These are phyloP conservation scores for Drosophila kanapiae DNA, from an alignment of 1,140 invertebrate genomes.

Conservation along the genomic window DNA sequence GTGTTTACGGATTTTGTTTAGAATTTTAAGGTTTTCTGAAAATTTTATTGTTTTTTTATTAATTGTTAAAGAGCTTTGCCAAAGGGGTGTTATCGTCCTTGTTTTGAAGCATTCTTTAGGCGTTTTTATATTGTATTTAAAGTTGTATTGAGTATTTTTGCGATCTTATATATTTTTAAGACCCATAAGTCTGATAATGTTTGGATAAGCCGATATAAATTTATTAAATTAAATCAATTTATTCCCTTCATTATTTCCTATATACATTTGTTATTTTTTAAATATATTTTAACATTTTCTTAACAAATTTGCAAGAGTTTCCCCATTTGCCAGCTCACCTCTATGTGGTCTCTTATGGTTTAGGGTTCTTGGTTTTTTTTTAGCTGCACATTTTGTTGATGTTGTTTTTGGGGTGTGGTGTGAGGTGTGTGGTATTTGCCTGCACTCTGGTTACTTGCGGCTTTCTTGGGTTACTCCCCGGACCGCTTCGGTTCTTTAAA, in stretches of 20 bases:
- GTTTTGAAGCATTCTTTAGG: too few relatives aligned
- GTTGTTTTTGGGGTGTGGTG: neutral
- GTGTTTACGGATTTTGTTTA: too few relatives aligned
- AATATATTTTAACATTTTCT: neutral
- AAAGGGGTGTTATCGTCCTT: too few relatives aligned
- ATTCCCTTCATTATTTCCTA: neutral
- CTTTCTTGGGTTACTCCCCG: constrained; percentile 13
- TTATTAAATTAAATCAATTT: neutral
- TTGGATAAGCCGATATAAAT: rapidly evolving
- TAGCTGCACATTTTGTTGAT: neutral
- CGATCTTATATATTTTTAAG: too few relatives aligned
- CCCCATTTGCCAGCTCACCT: constrained; percentile 5
- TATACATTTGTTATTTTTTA: neutral
- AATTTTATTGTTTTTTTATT: too few relatives aligned
- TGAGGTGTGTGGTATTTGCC: neutral
- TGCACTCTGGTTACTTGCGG: constrained; percentile 17
- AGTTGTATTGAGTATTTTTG: too few relatives aligned
- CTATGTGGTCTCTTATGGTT: constrained; percentile 21
- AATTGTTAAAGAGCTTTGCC: too few relatives aligned
- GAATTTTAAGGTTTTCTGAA: too few relatives aligned
- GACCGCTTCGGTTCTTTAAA: constrained; percentile 30
- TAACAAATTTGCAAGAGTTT: neutral
- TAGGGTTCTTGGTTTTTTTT: neutral
- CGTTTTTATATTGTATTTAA: too few relatives aligned
- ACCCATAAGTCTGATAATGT: too few relatives aligned